These are phyloP conservation scores for Ophiothrix spiculata DNA, from an alignment of 35 echinoderm and acorn worm species.

Conservation along the genomic window DNA sequence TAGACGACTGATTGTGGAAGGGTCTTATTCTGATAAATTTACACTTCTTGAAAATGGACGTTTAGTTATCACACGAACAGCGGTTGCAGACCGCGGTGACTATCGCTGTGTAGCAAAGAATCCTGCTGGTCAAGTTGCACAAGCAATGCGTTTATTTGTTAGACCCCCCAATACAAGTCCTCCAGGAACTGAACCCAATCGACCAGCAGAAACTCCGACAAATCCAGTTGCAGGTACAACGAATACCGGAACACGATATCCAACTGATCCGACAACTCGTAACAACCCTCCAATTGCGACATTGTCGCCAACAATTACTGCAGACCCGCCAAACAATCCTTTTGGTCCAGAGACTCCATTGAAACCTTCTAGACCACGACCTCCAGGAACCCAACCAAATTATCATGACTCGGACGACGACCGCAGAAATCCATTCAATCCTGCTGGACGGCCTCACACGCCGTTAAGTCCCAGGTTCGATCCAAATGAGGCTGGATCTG, in stretches of 20 bases:
- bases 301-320: not conserved
- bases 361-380: not conserved
- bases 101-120: conserved; percentile 67
- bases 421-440: not conserved
- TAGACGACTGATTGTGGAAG: not conserved
- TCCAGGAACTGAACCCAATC: not conserved
- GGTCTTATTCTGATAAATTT: conserved; percentile 8
- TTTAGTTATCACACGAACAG: conserved; percentile 37
- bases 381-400: not conserved
- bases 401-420: not conserved
- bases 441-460: conserved; percentile 20
- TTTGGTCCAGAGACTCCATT: not conserved
- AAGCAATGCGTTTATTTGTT: conserved; percentile 41
- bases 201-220: not conserved
- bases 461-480: conserved; percentile 1
- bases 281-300: not conserved
- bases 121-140: conserved; percentile 65
- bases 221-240: conserved; percentile 10
- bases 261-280: conserved; percentile 13
- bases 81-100: conserved; percentile 49
- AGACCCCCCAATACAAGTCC: not conserved
- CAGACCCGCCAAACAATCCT: not conserved
- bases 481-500: not conserved
- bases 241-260: not conserved
- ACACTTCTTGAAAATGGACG: conserved; percentile 52